These are phyloP conservation scores for Chitala chitala DNA, from an alignment of 2,113 vertebrate species.

Conservation along the genomic window DNA sequence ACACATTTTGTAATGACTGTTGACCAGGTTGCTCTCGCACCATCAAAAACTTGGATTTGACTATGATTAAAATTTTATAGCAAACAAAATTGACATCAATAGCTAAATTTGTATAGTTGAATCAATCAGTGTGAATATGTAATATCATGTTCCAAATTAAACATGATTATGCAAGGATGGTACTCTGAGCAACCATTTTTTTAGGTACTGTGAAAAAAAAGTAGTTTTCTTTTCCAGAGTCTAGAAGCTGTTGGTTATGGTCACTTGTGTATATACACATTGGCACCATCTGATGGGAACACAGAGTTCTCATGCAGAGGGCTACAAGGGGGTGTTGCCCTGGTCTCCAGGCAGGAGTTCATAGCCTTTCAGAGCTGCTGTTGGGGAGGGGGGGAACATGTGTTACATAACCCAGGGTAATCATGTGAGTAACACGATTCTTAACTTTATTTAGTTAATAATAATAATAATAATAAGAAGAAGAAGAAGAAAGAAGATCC, in stretches of 20 bases:
- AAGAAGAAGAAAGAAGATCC: too few relatives aligned
- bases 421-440: background rate
- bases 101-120: background rate
- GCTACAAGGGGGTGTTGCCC: background rate
- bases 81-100: background rate
- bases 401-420: conserved; percentile 1
- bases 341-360: background rate
- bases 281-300: background rate
- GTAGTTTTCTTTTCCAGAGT: background rate
- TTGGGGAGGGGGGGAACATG: background rate
- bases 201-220: background rate
- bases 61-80: background rate
- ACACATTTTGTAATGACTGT: conserved; percentile 2
- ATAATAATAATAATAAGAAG: too few relatives aligned
- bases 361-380: background rate
- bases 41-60: background rate
- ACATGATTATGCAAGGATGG: background rate
- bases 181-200: background rate
- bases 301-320: background rate
- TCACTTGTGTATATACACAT: background rate
- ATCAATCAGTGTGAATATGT: background rate
- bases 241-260: background rate
- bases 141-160: background rate
- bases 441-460: background rate
- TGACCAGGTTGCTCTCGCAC: background rate